phyloP scores from a whole-genome alignment of 2,888 invertebrate species.

The Zygothrica quintamaculata region DNA sequence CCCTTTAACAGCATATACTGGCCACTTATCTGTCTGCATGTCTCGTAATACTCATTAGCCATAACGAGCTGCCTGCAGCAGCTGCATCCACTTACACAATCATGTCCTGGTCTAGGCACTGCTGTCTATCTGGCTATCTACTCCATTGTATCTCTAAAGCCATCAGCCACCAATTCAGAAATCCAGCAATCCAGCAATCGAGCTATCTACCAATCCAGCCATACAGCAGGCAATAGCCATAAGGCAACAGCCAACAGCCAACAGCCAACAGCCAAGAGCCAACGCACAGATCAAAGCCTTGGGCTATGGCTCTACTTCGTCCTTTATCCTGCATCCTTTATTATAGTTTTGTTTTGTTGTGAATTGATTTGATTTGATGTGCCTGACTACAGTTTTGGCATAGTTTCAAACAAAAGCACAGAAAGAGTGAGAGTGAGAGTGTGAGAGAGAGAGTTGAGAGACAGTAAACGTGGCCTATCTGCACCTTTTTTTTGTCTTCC shows the following conservation, averaged over 20 bases:
- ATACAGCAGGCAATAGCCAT: no score
- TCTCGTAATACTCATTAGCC: slow-evolving; percentile 74
- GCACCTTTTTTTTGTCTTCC: slow-evolving; percentile 69
- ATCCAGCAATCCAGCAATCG: no score
- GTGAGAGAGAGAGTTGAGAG: no score
- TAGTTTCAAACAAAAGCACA: slow-evolving; percentile 17
- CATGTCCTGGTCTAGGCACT: slow-evolving; percentile 15
- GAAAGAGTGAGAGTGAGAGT: no score
- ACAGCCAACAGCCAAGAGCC: no score
- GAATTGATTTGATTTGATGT: slow-evolving; percentile 39
- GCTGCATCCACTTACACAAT: slow-evolving; percentile 34
- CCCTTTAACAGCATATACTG: slow-evolving; percentile 8
- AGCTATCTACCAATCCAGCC: no score
- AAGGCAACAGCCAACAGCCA: no score
- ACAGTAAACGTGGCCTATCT: slow-evolving; percentile 62
- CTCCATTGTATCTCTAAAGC: slow-evolving; percentile 47
- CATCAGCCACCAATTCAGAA: slow-evolving; percentile 56
- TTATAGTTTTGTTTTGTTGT: slow-evolving; percentile 26
- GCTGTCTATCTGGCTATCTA: slow-evolving; percentile 14
- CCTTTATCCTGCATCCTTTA: no score
- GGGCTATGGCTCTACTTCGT: no score
- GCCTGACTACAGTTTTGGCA: slow-evolving; percentile 27
- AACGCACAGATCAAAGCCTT: slow-evolving; percentile 63
- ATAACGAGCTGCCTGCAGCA: slow-evolving; percentile 64
- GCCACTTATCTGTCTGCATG: slow-evolving; percentile 36